Evolutionary conservation across 2,888 invertebrate species (phyloP).

Genomic region (Eulithis prunata): DNA sequence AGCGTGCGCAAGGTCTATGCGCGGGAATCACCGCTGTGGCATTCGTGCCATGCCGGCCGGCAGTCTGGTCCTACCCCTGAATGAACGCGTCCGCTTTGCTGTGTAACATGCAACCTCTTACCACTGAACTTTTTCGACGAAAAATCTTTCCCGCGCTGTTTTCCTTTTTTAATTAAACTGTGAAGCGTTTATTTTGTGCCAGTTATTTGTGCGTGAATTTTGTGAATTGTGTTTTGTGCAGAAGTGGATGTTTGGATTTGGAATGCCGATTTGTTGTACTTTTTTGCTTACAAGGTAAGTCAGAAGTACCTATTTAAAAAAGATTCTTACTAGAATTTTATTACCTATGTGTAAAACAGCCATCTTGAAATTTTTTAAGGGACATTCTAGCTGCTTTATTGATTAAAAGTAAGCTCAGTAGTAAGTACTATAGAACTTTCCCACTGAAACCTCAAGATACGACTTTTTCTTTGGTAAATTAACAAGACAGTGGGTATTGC

Average conservation of each 20-base stretch:
- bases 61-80: slow-evolving; percentile 65
- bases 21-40: slow-evolving; percentile 56
- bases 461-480: too few relatives aligned
- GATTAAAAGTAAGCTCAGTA: too few relatives aligned
- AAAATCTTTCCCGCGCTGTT: slow-evolving; percentile 71
- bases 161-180: slow-evolving; percentile 47
- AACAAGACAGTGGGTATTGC: too few relatives aligned
- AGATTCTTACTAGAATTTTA: slow-evolving; percentile 12
- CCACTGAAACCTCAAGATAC: too few relatives aligned
- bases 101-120: slow-evolving; percentile 40
- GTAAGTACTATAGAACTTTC: too few relatives aligned
- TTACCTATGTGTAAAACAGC: not conserved
- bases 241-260: slow-evolving; percentile 54
- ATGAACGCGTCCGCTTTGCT: slow-evolving; percentile 56
- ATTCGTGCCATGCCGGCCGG: slow-evolving; percentile 61
- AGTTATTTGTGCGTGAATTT: slow-evolving; percentile 55
- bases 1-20: slow-evolving; percentile 73
- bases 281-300: slow-evolving; percentile 45
- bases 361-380: too few relatives aligned
- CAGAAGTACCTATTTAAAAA: slow-evolving; percentile 17
- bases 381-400: too few relatives aligned
- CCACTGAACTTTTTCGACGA: slow-evolving; percentile 74
- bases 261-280: slow-evolving; percentile 38
- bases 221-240: slow-evolving; percentile 47
- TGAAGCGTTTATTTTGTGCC: slow-evolving; percentile 59